These are phyloP conservation scores for Halocaridina rubra DNA, from an alignment of 2,888 invertebrate genomes.

Conservation along the genomic window DNA sequence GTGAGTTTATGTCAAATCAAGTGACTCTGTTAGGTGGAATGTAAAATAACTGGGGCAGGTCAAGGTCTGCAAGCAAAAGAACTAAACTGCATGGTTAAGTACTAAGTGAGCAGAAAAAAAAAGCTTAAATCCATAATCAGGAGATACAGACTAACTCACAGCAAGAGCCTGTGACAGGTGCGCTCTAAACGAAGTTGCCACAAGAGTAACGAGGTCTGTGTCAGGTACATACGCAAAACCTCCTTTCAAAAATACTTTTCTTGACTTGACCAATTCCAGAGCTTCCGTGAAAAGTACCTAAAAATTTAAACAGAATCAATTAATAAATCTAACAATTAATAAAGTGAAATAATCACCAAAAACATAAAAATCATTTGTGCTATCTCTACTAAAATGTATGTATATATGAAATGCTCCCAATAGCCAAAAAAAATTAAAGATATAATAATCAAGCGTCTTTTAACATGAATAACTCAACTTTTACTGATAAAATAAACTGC, in stretches of 20 bases:
- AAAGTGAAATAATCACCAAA: conserved; percentile 40
- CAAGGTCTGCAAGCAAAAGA: no score
- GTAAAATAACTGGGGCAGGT: no score
- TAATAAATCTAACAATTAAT: background rate
- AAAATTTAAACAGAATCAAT: background rate
- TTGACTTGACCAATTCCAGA: conserved; percentile 81
- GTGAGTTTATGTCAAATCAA: no score
- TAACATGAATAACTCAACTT: no score
- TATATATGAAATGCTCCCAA: background rate
- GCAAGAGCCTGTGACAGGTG: conserved; percentile 78
- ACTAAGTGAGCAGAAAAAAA: background rate
- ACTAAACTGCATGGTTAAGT: background rate
- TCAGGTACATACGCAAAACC: conserved; percentile 91
- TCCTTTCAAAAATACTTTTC: conserved; percentile 81
- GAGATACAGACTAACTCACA: no score
- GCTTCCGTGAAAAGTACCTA: conserved; percentile 87
- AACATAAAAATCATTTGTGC: background rate
- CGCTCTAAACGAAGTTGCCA: conserved; percentile 81
- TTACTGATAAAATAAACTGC: no score
- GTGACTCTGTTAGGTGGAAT: no score
- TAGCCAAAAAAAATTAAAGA: no score
- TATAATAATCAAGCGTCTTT: no score
- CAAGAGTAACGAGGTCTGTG: conserved; percentile 84
- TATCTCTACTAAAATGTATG: background rate
- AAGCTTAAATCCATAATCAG: no score